Conservation (phyloP, 2,888 invertebrate genomes). For the Yponomeuta cagnagella region DNA sequence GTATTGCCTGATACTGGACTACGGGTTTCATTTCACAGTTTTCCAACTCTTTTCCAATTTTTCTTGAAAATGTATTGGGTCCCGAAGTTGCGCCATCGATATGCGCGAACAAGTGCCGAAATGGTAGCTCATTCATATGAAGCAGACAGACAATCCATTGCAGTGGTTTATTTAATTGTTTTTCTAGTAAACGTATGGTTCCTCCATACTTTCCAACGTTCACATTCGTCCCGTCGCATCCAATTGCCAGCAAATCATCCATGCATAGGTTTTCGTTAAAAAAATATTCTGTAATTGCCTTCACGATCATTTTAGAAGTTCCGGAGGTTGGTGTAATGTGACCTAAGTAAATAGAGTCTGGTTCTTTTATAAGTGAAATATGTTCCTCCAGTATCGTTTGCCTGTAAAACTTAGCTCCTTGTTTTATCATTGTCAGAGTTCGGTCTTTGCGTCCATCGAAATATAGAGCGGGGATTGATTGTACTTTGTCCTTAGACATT, state of each 20-base stretch:
- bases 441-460: slow-evolving; percentile 25
- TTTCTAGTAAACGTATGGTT: slow-evolving; percentile 24
- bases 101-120: slow-evolving; percentile 24
- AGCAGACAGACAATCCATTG: slow-evolving; percentile 22
- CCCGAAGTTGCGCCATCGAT: slow-evolving; percentile 25
- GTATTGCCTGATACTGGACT: slow-evolving; percentile 18
- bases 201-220: slow-evolving; percentile 25
- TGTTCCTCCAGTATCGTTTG: slow-evolving; percentile 20
- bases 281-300: too few species aligned
- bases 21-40: slow-evolving; percentile 14
- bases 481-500: background rate
- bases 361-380: slow-evolving; percentile 23
- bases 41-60: slow-evolving; percentile 20
- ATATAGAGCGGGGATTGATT: slow-evolving; percentile 22
- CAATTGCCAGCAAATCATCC: slow-evolving; percentile 22
- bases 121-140: slow-evolving; percentile 23
- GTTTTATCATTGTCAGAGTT: slow-evolving; percentile 20
- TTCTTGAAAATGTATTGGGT: slow-evolving; percentile 20
- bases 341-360: slow-evolving; percentile 21
- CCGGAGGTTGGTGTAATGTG: slow-evolving; percentile 10
- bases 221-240: slow-evolving; percentile 25
- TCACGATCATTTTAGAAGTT: too few species aligned
- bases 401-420: slow-evolving; percentile 20
- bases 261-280: slow-evolving; percentile 13
- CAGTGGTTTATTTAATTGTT: slow-evolving; percentile 22